phyloP scores from a whole-genome alignment of 2,797 vertebrate species.

The Trichosurus vulpecula region DNA sequence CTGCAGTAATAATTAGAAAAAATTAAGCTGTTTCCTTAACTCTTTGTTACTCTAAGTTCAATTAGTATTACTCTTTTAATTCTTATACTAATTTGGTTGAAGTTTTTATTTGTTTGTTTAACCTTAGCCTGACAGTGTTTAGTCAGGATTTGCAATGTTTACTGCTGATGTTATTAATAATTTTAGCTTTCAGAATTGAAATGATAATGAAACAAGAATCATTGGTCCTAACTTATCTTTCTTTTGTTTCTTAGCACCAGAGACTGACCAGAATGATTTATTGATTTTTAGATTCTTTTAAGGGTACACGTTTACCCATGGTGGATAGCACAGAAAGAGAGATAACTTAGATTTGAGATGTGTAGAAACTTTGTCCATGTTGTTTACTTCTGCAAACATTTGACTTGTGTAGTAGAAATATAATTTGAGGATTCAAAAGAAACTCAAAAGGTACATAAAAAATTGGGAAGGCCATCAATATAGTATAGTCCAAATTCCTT shows the following conservation, averaged over 20 bases:
- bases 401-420: slow-evolving; percentile 16
- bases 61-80: slow-evolving; percentile 61
- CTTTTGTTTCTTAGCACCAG: too few relatives aligned
- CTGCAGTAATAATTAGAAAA: slow-evolving; percentile 30
- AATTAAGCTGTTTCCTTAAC: slow-evolving; percentile 53
- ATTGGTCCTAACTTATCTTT: too few relatives aligned
- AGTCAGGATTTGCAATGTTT: slow-evolving; percentile 55
- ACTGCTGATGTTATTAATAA: slow-evolving; percentile 48
- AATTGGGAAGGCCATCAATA: slow-evolving; percentile 63
- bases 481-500: slow-evolving; percentile 68
- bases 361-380: slow-evolving; percentile 64
- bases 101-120: slow-evolving; percentile 22
- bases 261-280: slow-evolving; percentile 86
- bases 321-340: slow-evolving; percentile 69
- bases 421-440: slow-evolving; percentile 48
- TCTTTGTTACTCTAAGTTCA: slow-evolving; percentile 59
- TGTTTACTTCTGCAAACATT: slow-evolving; percentile 47
- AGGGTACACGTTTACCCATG: slow-evolving; percentile 71
- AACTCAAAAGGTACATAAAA: slow-evolving; percentile 65
- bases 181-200: slow-evolving; percentile 62
- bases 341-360: slow-evolving; percentile 50
- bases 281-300: slow-evolving; percentile 77
- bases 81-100: slow-evolving; percentile 65
- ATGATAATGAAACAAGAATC: slow-evolving; percentile 65
- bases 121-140: slow-evolving; percentile 67